Conservation (phyloP, 2,797 vertebrate species). For the Gephyroberyx darwinii region DNA sequence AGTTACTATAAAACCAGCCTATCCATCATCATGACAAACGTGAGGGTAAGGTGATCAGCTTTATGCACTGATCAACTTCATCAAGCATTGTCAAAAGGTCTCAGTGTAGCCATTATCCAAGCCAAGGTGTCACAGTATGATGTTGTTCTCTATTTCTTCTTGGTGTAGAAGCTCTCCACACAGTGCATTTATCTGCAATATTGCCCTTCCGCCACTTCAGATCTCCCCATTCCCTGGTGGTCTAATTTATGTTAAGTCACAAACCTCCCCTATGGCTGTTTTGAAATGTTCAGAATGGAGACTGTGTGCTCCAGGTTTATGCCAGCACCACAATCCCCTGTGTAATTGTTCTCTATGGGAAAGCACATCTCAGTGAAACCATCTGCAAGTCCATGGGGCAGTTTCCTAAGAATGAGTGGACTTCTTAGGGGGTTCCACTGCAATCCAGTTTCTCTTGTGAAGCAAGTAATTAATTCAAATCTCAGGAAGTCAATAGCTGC, state of each 20-base stretch:
- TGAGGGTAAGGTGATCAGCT: constrained; percentile 15
- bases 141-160: constrained; percentile 53
- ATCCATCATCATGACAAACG: background rate
- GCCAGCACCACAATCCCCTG: constrained; percentile 82
- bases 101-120: constrained; percentile 45
- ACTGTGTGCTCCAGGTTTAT: constrained; percentile 80
- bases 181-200: constrained; percentile 77
- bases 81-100: constrained; percentile 44
- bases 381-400: constrained; percentile 87
- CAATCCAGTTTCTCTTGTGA: constrained; percentile 84
- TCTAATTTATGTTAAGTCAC: constrained; percentile 92
- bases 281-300: constrained; percentile 84
- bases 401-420: constrained; percentile 83
- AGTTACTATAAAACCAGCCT: constrained; percentile 19
- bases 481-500: constrained; percentile 83
- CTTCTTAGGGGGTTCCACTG: constrained; percentile 82
- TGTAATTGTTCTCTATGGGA: constrained; percentile 87
- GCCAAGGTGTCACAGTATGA: constrained; percentile 49
- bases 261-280: constrained; percentile 87
- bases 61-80: constrained; percentile 29
- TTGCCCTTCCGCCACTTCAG: constrained; percentile 82
- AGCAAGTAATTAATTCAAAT: constrained; percentile 88
- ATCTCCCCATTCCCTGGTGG: constrained; percentile 86
- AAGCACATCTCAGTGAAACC: constrained; percentile 84
- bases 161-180: constrained; percentile 62